Conservation (phyloP, 2,888 invertebrate genomes). For the Drosophila anceps region DNA sequence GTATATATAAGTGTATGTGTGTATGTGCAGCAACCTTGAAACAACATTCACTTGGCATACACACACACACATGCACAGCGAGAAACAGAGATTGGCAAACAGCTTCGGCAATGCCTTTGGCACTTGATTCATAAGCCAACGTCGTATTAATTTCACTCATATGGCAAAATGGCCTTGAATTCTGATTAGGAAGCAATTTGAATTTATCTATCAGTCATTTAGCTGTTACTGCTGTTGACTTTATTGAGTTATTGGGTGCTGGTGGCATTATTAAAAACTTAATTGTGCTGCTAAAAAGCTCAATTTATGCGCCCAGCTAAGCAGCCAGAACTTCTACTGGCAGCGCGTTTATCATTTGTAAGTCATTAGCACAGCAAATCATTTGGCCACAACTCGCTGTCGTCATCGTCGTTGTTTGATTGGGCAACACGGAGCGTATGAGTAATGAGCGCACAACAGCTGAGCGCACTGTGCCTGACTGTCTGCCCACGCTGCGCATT, state of each 20-base stretch:
- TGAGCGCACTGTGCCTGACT: conserved; percentile 42
- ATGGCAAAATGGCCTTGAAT: conserved; percentile 72
- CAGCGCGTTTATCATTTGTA: conserved; percentile 50
- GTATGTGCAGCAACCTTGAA: conserved; percentile 59
- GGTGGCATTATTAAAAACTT: conserved; percentile 61
- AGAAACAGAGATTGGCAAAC: conserved; percentile 54
- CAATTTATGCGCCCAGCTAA: conserved; percentile 12
- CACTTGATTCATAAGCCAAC: conserved; percentile 66
- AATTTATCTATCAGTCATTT: conserved; percentile 69
- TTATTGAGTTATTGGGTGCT: conserved; percentile 62
- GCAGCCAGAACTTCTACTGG: not conserved
- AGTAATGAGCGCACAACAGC: conserved; percentile 66
- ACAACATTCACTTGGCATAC: conserved; percentile 52
- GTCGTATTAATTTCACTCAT: conserved; percentile 77
- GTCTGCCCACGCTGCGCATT: conserved; percentile 48
- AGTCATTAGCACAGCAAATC: conserved; percentile 65
- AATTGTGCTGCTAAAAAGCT: conserved; percentile 69
- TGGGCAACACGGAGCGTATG: conserved; percentile 67
- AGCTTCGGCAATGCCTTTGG: conserved; percentile 67
- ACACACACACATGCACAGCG: conserved; percentile 21
- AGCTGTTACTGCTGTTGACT: conserved; percentile 33
- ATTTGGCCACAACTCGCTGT: conserved; percentile 56
- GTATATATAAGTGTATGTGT: conserved; percentile 26
- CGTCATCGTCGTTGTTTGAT: conserved; percentile 37
- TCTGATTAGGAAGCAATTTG: conserved; percentile 79